Base-by-base conservation (phyloP, 2,113 vertebrate genomes). In the Serinus canaria region DNA sequence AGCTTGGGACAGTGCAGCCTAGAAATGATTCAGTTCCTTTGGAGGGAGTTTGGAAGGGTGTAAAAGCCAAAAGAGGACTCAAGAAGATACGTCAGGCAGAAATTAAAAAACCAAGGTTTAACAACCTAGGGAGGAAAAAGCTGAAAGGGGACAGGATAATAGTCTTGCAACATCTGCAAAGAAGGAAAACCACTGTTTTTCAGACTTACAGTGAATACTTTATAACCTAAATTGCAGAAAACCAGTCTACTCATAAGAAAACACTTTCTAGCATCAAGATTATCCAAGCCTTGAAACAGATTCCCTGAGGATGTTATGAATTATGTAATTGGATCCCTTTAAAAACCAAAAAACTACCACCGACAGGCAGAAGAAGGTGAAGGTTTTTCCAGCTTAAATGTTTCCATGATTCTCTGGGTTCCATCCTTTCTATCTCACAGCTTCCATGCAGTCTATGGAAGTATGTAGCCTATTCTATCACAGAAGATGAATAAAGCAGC, bases 221-320 rank as follows among this genome's bases (percentile, higher is more conserved):
- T 44, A 17, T 22, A 77, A 74, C n/a, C 39, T 50, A 74, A 91
- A 87, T 44, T 31, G 15, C 22, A 94, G 84, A 87, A 89, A 83
- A 81, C 4, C 11, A 58, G 16, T 27, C 55, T 74, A 69, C 53
- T 56, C 19, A 15, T 58, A 73, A 89, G 24, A 83, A 87, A 74
- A 60, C 31, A 47, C 37, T 68, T 94, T 89, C 49, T 83, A 62
- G 19, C 31, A 31, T 10, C 6, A 46, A 69, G 10, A 41, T 81
- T 74, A 52, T 55, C 28, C 64, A 89, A 86, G 21, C 3, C 27
- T 47, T 90, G 43, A 68, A 92, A 72, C 3, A 77, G 22, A 74
- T 74, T 70, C 22, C 15, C 31, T 13, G 8, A 22, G 10, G 41
- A 76, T 10, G 27, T 17, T 43, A 21, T 69, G 63, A 89, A 87